These are phyloP conservation scores for Cottoperca gobio DNA, from an alignment of 2,797 vertebrate species.

Conservation along the genomic window DNA sequence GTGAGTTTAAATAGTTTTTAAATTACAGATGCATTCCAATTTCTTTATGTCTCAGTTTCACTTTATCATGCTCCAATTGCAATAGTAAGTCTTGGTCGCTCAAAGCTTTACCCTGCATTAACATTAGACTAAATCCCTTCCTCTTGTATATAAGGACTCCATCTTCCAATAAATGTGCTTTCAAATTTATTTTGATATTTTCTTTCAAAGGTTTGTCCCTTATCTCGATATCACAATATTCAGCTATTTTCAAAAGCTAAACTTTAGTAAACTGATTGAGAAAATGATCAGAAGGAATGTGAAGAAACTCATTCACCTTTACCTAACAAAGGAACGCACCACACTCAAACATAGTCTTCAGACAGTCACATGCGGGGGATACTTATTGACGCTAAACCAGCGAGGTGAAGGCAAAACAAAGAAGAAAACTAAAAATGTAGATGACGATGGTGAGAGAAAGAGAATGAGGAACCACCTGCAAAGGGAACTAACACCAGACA, in stretches of 20 bases:
- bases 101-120: too few relatives aligned
- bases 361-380: too few relatives aligned
- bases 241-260: too few relatives aligned
- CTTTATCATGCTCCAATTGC: not conserved
- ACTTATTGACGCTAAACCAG: too few relatives aligned
- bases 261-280: not conserved
- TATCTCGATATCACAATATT: too few relatives aligned
- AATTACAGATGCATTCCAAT: not conserved
- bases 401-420: not conserved
- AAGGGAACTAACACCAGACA: not conserved
- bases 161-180: not conserved
- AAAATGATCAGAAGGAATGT: not conserved
- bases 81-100: too few relatives aligned
- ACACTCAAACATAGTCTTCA: not conserved
- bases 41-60: not conserved
- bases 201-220: too few relatives aligned
- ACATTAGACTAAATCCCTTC: too few relatives aligned
- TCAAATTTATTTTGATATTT: not conserved
- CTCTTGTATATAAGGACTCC: not conserved
- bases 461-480: not conserved
- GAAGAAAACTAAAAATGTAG: too few relatives aligned
- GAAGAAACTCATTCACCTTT: not conserved
- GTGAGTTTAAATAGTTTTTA: not conserved
- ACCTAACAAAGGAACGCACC: not conserved
- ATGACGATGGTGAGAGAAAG: not conserved